A percentile compares a stretch with the other conserved stretches of the same genome.
Evolutionary conservation across 2,797 vertebrate species (phyloP).

Genomic region (Galago senegalensis): DNA sequence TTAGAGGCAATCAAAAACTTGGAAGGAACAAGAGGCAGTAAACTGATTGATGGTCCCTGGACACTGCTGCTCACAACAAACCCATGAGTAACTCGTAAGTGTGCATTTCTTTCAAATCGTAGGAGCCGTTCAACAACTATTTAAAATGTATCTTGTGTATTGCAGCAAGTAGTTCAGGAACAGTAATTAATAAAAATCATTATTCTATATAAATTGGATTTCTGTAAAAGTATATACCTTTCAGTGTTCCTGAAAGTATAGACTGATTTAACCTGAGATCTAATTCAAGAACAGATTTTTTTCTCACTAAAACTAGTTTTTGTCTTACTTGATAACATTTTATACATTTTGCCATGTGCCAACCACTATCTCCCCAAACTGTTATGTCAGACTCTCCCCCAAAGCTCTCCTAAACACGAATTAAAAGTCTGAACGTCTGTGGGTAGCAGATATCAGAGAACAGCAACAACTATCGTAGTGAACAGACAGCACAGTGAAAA

Average conservation of each 20-base stretch:
- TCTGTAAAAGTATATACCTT: constrained; percentile 57
- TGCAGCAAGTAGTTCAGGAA: constrained; percentile 59
- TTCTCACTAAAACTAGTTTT: constrained; percentile 62
- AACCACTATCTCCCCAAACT: constrained; percentile 30
- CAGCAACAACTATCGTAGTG: constrained; percentile 50
- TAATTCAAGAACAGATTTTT: constrained; percentile 71
- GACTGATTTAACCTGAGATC: constrained; percentile 63
- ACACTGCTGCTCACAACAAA: constrained; percentile 2
- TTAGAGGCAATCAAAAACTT: constrained; percentile 84
- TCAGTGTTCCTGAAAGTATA: constrained; percentile 19
- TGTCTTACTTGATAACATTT: constrained; percentile 68
- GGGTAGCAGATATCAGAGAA: constrained; percentile 64
- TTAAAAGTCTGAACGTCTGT: constrained; percentile 71
- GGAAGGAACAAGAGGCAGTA: constrained; percentile 81
- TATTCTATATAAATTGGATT: constrained; percentile 62
- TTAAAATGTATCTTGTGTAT: constrained; percentile 52
- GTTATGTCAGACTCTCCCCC: background rate
- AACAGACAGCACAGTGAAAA: constrained; percentile 67
- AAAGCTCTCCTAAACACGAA: constrained; percentile 54
- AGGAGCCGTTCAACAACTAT: constrained; percentile 55
- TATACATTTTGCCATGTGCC: constrained; percentile 73
- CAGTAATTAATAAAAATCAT: constrained; percentile 72
- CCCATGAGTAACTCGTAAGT: constrained; percentile 47
- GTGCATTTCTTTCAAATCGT: constrained; percentile 51
- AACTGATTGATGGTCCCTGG: constrained; percentile 71